Percentiles rank a stretch among this genome's conserved stretches.
Evolutionary conservation across 2,888 invertebrate genomes (phyloP).

Genomic region (Conomelus anceps): DNA sequence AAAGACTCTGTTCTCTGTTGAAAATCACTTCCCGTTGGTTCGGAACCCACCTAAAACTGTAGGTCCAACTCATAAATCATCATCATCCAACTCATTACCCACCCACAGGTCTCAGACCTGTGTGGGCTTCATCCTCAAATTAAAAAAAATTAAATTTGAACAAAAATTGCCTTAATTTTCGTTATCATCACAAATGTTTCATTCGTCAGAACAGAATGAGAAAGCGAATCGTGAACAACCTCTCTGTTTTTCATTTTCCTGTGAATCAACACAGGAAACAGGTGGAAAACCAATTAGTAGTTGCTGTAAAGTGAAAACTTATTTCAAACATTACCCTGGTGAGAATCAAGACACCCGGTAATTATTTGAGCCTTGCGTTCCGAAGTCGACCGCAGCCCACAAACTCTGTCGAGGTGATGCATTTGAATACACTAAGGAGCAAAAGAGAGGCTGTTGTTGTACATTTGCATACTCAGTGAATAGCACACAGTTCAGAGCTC

Average conservation of each 20-base stretch:
- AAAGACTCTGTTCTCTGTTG: too few species aligned
- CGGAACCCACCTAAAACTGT: too few species aligned
- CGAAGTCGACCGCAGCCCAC: neutral
- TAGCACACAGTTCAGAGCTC: neutral
- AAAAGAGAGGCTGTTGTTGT: neutral
- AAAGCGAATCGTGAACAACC: neutral
- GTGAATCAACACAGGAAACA: neutral
- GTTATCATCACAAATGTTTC: too few species aligned
- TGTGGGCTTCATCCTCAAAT: too few species aligned
- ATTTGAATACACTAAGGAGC: neutral
- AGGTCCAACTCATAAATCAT: too few species aligned
- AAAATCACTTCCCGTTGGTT: too few species aligned
- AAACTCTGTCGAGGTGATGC: neutral
- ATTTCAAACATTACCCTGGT: neutral
- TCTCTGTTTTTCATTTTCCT: neutral
- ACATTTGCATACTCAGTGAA: neutral
- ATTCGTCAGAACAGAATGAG: neutral
- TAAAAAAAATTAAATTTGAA: too few species aligned
- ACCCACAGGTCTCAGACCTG: too few species aligned
- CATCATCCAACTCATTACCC: too few species aligned
- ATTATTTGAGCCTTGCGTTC: neutral
- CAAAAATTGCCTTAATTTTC: too few species aligned
- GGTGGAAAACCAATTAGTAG: neutral
- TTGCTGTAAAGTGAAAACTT: neutral
- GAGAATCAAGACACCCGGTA: neutral